Base-by-base conservation (phyloP, 2,888 invertebrate species). In the Tanypteryx hageni region DNA sequence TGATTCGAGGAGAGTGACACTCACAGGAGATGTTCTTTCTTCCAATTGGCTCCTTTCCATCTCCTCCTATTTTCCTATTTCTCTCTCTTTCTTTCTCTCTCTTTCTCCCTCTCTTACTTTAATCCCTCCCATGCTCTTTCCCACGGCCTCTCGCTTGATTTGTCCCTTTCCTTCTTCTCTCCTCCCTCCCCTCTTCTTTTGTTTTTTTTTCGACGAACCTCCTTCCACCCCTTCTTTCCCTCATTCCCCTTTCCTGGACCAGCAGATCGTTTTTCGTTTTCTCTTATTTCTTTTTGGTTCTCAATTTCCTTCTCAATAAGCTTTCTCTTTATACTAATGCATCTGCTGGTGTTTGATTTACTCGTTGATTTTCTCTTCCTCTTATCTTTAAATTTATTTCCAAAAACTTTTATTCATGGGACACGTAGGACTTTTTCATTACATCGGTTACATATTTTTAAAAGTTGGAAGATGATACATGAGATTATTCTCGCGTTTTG, bases 251-350 rank as follows among this genome's bases (percentile, higher is more conserved):
- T n/a, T 14, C 83, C 56, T 57, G 57, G 14, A 8, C 83, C 56
- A 18, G 83, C 89, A 89, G 89, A 89, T 89, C 89, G 68, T 64
- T 64, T 89, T 64, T 86, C 64, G 61, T 64, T 89, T 89, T 44
- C 89, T 89, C 89, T 64, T 64, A 86, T 86, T 86, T 86, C 86
- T 86, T 89, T 89, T 27, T 64, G 64, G 64, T 64, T 89, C 89
- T 89, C 89, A 89, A 89, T 89, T 89, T 89, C 89, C 89, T 44
- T 89, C 89, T 64, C 89, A 89, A 89, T 89, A 44, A 64, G 89
- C 89, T 89, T 89, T 68, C 89, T 89, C 56, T 89, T 89, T 89
- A 64, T 89, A 61, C 64, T 61, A 89, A 86, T 86, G 86, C 86
- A 27, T 85, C 85, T 59, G 59, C 27, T 61, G 89, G 61, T 89